phyloP scores from a whole-genome alignment of 1,140 invertebrate species.

The Brachionus plicatilis region DNA sequence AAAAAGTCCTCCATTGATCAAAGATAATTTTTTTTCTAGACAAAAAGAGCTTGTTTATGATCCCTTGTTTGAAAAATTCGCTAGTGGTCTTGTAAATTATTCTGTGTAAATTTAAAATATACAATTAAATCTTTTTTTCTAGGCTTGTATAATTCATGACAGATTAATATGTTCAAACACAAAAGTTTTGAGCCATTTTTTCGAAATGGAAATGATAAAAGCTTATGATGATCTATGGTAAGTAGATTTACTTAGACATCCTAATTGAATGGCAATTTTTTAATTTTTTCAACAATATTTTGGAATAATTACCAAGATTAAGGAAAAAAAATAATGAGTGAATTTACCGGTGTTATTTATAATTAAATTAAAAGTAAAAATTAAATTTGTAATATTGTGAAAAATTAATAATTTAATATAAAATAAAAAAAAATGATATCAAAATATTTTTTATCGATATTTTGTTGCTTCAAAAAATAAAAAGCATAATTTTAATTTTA shows the following conservation, averaged over 20 bases:
- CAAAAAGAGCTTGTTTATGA: not conserved
- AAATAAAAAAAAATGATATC: no score
- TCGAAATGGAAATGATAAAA: conserved; percentile 32
- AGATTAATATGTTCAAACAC: not conserved
- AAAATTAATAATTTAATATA: no score
- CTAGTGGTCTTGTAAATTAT: not conserved
- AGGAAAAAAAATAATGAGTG: no score
- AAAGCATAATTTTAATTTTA: no score
- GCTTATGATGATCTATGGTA: conserved; percentile 27
- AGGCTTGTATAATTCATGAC: not conserved
- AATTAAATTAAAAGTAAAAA: no score
- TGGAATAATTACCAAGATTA: no score
- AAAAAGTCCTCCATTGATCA: not conserved
- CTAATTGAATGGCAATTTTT: no score
- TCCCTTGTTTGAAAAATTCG: not conserved
- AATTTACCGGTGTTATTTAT: no score
- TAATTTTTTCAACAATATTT: no score
- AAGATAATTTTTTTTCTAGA: not conserved
- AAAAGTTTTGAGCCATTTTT: not conserved
- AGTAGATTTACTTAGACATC: not conserved
- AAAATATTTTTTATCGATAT: no score
- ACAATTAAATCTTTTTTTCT: not conserved
- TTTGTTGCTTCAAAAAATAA: no score
- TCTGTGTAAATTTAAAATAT: not conserved
- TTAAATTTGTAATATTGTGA: no score